Base-by-base conservation (phyloP, 37 sponge, comb jelly and placozoan genomes). In the Oopsacas minuta region DNA sequence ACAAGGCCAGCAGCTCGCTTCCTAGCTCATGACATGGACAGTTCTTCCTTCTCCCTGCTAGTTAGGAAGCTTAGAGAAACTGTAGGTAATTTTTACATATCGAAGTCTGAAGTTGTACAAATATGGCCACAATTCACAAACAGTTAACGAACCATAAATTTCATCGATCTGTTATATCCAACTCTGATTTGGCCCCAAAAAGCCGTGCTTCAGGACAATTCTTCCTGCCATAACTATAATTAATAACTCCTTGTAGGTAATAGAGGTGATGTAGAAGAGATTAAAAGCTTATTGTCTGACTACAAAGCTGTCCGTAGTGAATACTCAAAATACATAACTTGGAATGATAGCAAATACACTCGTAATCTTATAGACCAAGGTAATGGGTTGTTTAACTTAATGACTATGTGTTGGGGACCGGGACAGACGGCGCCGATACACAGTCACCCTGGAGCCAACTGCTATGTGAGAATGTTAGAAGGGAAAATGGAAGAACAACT, bases 361-460 rank as follows among this genome's bases (percentile, higher is more conserved):
- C 75, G 75, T 61, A 61, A 61, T 34, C 75, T 61, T 25, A 61
- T 61, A 61, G 75, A 61, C 22, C 75, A 61, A n/a, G 20, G 30
- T 3, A 61, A 61, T 34, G 75, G 75, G 22, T n/a, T 61, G 75
- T 61, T 32, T n/a, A 61, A 61, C 75, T 20, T 61, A 34, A 61
- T 61, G 75, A 61, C 28, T 32, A 61, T 61, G 75, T 61, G 75
- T 61, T 61, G 75, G 75, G 75, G 75, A 34, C 75, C 75, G 7
- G 75, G 75, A 61, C 75, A 61, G 22, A 61, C 5, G 30, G 75
- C 75, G 17, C 75, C 22, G 3, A 61, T 61, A 61, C 75, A 61
- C 75, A 61, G 75, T n/a, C 75, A 61, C 75, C 75, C 75, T 61
- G 75, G 75, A 3, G 75, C 75, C 22, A 61, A 61, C 75, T 61